These are phyloP conservation scores for Empidonax alnorum DNA, from an alignment of 2,113 vertebrate species.

Conservation along the genomic window DNA sequence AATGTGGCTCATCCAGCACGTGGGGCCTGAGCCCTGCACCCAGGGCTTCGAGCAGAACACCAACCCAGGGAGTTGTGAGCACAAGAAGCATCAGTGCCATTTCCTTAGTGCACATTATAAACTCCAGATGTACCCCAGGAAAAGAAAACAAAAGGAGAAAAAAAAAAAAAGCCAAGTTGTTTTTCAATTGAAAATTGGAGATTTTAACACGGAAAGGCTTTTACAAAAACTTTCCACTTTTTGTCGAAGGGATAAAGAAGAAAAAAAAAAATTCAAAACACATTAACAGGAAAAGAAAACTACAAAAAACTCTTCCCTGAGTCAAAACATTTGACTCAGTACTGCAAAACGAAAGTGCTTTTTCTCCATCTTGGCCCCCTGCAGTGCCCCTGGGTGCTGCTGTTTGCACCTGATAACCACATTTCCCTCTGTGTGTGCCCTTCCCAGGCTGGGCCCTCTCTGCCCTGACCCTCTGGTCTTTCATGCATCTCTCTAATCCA, in stretches of 20 bases:
- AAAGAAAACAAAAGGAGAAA: rapidly evolving
- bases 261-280: background rate
- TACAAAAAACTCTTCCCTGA: background rate
- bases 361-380: background rate
- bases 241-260: background rate
- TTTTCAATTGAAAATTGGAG: background rate
- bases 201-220: background rate
- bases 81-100: background rate
- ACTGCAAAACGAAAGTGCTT: background rate
- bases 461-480: background rate
- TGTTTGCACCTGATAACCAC: background rate
- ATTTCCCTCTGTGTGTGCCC: background rate
- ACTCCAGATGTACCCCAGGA: background rate
- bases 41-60: background rate
- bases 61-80: background rate
- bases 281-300: background rate
- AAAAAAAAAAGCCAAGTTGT: background rate
- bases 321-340: background rate
- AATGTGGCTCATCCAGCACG: background rate
- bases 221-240: background rate
- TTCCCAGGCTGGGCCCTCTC: background rate
- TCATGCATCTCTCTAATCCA: background rate
- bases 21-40: rapidly evolving
- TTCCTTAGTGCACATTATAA: background rate
- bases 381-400: background rate